A percentile compares a stretch with the other conserved stretches of the same genome.
Evolutionary conservation across 2,797 vertebrate species (phyloP).

Genomic region (Pangasius larnaudii): DNA sequence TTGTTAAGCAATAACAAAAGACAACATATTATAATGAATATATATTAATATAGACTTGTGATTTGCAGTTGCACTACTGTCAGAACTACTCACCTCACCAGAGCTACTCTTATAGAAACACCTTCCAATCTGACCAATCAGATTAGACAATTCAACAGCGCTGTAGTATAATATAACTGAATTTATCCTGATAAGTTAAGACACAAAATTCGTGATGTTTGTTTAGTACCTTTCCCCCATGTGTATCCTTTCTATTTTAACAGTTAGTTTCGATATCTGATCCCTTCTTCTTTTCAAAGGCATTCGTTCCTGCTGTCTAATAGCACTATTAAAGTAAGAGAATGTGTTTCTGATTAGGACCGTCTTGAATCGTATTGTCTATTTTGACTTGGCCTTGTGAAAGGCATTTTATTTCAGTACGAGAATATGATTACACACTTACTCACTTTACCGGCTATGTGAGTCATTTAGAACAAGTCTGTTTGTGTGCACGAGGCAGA

Average conservation of each 20-base stretch:
- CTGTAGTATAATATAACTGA: neutral
- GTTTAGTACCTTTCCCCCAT: neutral
- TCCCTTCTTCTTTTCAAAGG: neutral
- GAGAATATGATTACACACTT: constrained; percentile 17
- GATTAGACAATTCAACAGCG: neutral
- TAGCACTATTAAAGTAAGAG: neutral
- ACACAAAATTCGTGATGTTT: neutral
- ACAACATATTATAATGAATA: neutral
- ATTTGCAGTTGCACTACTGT: neutral
- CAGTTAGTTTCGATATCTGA: too few relatives aligned
- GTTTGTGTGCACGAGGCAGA: neutral
- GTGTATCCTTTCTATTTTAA: neutral
- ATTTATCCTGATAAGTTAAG: neutral
- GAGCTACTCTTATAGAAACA: neutral
- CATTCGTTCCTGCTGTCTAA: neutral
- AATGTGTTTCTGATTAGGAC: constrained; percentile 6
- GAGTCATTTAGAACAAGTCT: constrained; percentile 7
- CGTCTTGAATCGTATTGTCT: neutral
- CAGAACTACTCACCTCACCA: neutral
- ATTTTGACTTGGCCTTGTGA: constrained; percentile 9
- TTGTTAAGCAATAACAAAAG: neutral
- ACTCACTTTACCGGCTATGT: constrained; percentile 1
- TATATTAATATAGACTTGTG: neutral
- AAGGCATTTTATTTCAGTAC: constrained; percentile 13
- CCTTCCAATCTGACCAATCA: neutral